Conservation (phyloP, 2,797 vertebrate genomes). For the Cetoscarus ocellatus region DNA sequence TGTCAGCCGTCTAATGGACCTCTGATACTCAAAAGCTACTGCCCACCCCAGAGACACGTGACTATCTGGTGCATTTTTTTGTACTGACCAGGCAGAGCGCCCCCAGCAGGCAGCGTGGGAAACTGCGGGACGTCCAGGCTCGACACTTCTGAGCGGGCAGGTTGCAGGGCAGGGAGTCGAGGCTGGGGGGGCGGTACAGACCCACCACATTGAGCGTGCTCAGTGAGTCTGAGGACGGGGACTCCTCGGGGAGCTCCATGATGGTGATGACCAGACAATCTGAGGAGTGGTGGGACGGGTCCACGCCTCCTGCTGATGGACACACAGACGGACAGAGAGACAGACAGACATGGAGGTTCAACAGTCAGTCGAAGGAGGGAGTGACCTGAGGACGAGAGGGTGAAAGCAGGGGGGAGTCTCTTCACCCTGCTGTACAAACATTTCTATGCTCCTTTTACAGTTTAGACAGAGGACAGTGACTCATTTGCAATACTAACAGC, state of each 20-base stretch:
- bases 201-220: constrained; percentile 87
- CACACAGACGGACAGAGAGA: too few relatives aligned
- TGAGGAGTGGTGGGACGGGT: constrained; percentile 76
- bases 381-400: too few relatives aligned
- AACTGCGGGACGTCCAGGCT: constrained; percentile 81
- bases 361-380: too few relatives aligned
- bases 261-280: constrained; percentile 93
- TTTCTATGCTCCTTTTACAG: too few relatives aligned
- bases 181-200: constrained; percentile 84
- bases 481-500: too few relatives aligned
- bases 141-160: constrained; percentile 83
- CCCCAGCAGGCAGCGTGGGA: constrained; percentile 89
- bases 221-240: constrained; percentile 84
- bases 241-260: constrained; percentile 88
- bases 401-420: too few relatives aligned
- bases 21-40: too few relatives aligned
- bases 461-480: too few relatives aligned
- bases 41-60: background rate
- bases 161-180: constrained; percentile 84
- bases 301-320: background rate
- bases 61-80: too few relatives aligned
- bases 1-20: too few relatives aligned
- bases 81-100: constrained; percentile 86
- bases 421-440: too few relatives aligned
- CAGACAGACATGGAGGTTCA: too few relatives aligned